Base-by-base conservation (phyloP, 2,888 invertebrate genomes). In the Lepidocyrtoides sp. region DNA sequence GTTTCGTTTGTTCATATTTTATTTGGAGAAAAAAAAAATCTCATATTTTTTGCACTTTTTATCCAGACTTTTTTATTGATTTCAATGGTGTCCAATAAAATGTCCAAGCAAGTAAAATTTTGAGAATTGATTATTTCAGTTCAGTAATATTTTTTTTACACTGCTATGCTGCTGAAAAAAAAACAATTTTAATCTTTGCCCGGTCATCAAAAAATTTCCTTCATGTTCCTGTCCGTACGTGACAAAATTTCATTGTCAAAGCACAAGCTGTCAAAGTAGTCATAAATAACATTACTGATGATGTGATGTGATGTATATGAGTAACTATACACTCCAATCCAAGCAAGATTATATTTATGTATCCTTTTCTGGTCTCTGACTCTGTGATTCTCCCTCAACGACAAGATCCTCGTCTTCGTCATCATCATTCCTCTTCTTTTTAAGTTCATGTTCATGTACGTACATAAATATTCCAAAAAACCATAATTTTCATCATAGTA, bases 381-480 rank as follows among this genome's bases (percentile, higher is more conserved):
- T 57, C 57, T 20, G 17, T 75, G 48, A 26, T 41, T 69, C 69
- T 20, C 66, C 36, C 23, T 41, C 10, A 44, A 17, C 36, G 23
- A 17, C 14, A 63, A 63, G 79, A 87, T 88, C 87, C 12, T 44
- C 41, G 41, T 29, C 17, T 14, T 72, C 84, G 66, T 60, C 72
- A 26, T 26, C 60, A 29, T 60, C 26, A 60, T 60, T 23, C 48
- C 23, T 75, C 29, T 77, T 77, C 29, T 12, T 77, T 51, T 41
- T 66, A 87, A 87, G 87, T 87, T 87, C 87, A 87, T 87, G 87
- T 79, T 87, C 87, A 87, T 87, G 77, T 86, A 72, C 51, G 63
- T 87, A 85, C 72, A 85, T 57, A 72, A 81, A 81, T 81, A 81
- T 60, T 54, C 79, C 54, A n/a, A 32, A 77, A 77, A 51, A 66